Base-by-base conservation (phyloP, 1,140 invertebrate species). In the Daktulosphaira vitifoliae region DNA sequence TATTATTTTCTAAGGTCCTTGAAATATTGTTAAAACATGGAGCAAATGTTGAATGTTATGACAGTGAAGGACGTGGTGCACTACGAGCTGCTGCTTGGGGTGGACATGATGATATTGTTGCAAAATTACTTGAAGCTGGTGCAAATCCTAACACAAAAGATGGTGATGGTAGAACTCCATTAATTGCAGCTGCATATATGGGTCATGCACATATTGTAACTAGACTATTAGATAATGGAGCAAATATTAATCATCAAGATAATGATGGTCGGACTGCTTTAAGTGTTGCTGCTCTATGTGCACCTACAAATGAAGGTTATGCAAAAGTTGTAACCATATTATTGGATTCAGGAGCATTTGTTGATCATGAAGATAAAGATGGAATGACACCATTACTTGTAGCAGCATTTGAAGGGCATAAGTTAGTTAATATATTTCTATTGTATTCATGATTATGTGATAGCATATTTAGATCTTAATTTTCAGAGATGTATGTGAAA, bases 311-410 rank as follows among this genome's bases (percentile, higher is more conserved):
- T 71, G 87, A 89, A 70, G 83, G 83, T 64, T 83, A 82, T 65
- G 81, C 83, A 4, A 85, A 84, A 70, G 82, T 87, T 18, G 85
- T 87, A 4, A 81, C 81, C 69, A 79, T 91, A 71, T 75, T 98
- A 4, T 70, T 95, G 25, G 90, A 94, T 72, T 78, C 84, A 65
- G 88, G 87, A n/a, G 92, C 92, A 0, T 83, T 84, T 53, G 90
- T 94, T 1, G 85, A 92, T 74, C 87, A 90, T 67, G 84, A 90
- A 68, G 93, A 96, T 73, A 86, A 90, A 66, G 92, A 96, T 72
- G 88, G 89, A 0, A 93, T 94, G 80, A 95, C 93, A 3, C 91
- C 93, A 2, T 76, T 98, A 9, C 78, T 96, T 46, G 92, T 97
- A 1, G 93, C 93, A 8, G 90, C 92, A 1, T 96, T 96, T 71